A percentile compares a stretch with the other conserved stretches of the same genome.
These are phyloP conservation scores for Diglossa brunneiventris DNA, from an alignment of 2,113 vertebrate genomes.

Conservation along the genomic window DNA sequence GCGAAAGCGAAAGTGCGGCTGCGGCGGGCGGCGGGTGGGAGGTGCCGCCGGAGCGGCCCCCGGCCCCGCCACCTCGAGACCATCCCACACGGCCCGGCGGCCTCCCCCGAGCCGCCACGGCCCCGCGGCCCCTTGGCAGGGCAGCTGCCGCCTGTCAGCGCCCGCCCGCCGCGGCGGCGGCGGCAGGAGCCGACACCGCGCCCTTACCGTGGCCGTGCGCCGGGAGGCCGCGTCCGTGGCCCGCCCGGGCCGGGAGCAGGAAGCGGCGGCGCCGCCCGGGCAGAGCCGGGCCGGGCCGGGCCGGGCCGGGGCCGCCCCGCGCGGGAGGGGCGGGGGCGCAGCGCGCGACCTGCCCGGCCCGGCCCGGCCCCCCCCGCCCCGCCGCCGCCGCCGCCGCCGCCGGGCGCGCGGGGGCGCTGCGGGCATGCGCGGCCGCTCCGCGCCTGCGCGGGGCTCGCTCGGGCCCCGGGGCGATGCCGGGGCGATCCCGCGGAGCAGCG, in stretches of 20 bases:
- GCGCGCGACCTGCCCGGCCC: too few species aligned
- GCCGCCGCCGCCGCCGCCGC: too few species aligned
- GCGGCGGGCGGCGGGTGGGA: background rate
- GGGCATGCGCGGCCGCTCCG: background rate
- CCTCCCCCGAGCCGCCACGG: background rate
- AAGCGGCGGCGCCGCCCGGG: too few species aligned
- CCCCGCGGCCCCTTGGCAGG: background rate
- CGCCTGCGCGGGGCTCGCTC: background rate
- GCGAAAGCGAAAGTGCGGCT: background rate
- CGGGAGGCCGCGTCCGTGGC: too few species aligned
- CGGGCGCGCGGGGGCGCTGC: background rate
- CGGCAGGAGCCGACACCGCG: background rate
- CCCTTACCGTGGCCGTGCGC: too few species aligned
- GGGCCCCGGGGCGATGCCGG: background rate
- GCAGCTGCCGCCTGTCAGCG: background rate
- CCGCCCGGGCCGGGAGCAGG: too few species aligned
- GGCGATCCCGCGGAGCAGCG: fast-evolving
- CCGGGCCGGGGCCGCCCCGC: too few species aligned
- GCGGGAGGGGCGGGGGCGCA: too few species aligned
- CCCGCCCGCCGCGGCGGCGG: background rate
- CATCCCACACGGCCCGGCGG: background rate
- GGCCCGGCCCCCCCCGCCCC: too few species aligned
- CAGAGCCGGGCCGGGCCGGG: too few species aligned
- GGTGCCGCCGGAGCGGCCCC: background rate
- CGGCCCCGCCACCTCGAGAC: background rate